Percentiles rank a stretch among this genome's conserved stretches.
phyloP scores from a whole-genome alignment of 2,113 vertebrate genomes.

The Mesocricetus auratus region DNA sequence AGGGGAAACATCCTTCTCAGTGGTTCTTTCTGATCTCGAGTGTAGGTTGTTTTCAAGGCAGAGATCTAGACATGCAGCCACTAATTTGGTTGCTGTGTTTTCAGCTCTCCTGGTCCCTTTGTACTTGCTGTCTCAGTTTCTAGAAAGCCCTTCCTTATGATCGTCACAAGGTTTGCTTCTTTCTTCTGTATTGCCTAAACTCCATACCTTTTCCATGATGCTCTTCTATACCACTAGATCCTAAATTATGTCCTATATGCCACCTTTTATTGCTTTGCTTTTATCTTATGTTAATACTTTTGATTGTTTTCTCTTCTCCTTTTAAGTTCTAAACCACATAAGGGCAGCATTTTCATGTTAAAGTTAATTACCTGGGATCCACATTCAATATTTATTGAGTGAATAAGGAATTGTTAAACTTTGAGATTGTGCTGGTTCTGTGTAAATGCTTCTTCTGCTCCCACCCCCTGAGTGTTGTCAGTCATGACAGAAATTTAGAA shows the following conservation, averaged over 20 bases:
- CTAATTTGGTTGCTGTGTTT: neutral
- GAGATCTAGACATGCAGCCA: neutral
- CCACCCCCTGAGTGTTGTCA: neutral
- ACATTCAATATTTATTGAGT: slow-evolving; percentile 6
- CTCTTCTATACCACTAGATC: neutral
- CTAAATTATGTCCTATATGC: neutral
- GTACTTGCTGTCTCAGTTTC: neutral
- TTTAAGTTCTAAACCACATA: slow-evolving; percentile 3
- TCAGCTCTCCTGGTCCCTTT: neutral
- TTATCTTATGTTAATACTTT: slow-evolving; percentile 33
- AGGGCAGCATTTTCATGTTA: slow-evolving; percentile 1
- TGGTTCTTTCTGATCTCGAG: too few species aligned
- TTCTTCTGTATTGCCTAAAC: neutral
- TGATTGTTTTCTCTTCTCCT: neutral
- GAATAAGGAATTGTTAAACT: slow-evolving; percentile 22
- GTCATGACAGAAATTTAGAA: neutral
- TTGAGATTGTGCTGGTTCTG: neutral
- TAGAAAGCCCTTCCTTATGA: neutral
- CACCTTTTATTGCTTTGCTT: neutral
- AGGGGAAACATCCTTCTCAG: neutral
- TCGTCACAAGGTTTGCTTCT: neutral
- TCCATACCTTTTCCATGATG: neutral
- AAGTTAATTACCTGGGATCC: neutral
- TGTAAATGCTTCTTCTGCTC: neutral
- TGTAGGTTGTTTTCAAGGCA: neutral